A percentile compares a stretch with the other conserved stretches of the same genome.
phyloP scores from a whole-genome alignment of 2,888 invertebrate species.

The Polymixis lichenea region DNA sequence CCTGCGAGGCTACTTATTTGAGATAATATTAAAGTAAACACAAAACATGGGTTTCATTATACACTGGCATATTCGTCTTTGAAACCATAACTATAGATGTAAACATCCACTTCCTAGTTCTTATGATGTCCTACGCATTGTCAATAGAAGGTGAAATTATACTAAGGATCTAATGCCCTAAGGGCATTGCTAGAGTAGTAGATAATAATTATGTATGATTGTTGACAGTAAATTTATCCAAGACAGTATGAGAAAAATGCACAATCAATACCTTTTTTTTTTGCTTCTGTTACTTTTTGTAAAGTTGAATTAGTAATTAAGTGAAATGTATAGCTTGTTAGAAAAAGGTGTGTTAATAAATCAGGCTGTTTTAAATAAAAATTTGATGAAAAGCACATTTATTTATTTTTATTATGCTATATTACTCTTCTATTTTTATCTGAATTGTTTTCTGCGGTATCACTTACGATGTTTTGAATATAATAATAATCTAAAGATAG shows the following conservation, averaged over 20 bases:
- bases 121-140: not conserved
- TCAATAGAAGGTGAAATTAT: slow-evolving; percentile 8
- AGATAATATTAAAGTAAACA: slow-evolving; percentile 60
- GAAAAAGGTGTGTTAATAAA: slow-evolving; percentile 64
- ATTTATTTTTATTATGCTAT: slow-evolving; percentile 42
- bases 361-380: slow-evolving; percentile 73
- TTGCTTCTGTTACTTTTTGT: slow-evolving; percentile 72
- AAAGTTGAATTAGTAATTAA: slow-evolving; percentile 73
- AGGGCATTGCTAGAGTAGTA: slow-evolving; percentile 24
- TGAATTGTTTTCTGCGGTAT: not conserved
- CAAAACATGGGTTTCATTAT: slow-evolving; percentile 59
- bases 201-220: slow-evolving; percentile 6
- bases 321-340: slow-evolving; percentile 74
- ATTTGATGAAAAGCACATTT: slow-evolving; percentile 57
- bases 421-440: not conserved
- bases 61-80: slow-evolving; percentile 17
- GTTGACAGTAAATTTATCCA: slow-evolving; percentile 32
- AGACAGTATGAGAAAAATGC: slow-evolving; percentile 13
- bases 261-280: slow-evolving; percentile 17
- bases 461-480: not conserved
- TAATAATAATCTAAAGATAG: slow-evolving; percentile 14
- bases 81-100: slow-evolving; percentile 3
- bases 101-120: not conserved
- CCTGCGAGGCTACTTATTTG: slow-evolving; percentile 44
- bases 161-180: slow-evolving; percentile 9